These are phyloP conservation scores for Lagopus muta DNA, from an alignment of 2,113 vertebrate species.

Conservation along the genomic window DNA sequence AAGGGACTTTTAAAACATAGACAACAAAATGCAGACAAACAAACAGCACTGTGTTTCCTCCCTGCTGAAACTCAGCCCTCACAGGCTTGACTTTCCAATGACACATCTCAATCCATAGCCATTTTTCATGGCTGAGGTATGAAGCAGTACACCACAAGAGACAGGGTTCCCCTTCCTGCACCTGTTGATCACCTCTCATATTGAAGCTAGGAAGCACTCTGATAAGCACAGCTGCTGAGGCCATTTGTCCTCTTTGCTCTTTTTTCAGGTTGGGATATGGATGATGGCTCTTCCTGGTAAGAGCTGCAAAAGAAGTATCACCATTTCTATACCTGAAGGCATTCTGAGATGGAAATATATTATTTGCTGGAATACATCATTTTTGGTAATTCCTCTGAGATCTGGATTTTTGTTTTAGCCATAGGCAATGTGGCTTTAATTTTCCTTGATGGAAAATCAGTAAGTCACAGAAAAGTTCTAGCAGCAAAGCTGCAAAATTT, in stretches of 20 bases:
- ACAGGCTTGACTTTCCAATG: background rate
- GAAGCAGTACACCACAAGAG: background rate
- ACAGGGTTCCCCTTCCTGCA: background rate
- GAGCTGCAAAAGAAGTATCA: background rate
- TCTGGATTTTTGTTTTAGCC: background rate
- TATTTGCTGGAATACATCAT: background rate
- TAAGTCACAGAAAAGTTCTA: background rate
- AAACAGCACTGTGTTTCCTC: background rate
- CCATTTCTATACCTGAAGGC: background rate
- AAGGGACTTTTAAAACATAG: background rate
- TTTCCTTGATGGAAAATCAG: background rate
- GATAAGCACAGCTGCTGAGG: background rate
- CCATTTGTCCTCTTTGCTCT: background rate
- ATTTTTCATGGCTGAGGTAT: background rate
- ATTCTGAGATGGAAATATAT: background rate
- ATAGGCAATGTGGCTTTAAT: background rate
- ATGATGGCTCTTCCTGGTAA: background rate
- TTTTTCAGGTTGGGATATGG: background rate
- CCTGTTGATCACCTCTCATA: background rate
- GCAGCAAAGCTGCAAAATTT: background rate
- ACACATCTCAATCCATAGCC: background rate
- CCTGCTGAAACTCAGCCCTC: background rate
- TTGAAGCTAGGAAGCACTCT: background rate
- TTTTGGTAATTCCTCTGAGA: background rate
- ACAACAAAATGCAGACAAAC: background rate